phyloP scores from a whole-genome alignment of 2,888 invertebrate genomes.

The Magallana nippona region DNA sequence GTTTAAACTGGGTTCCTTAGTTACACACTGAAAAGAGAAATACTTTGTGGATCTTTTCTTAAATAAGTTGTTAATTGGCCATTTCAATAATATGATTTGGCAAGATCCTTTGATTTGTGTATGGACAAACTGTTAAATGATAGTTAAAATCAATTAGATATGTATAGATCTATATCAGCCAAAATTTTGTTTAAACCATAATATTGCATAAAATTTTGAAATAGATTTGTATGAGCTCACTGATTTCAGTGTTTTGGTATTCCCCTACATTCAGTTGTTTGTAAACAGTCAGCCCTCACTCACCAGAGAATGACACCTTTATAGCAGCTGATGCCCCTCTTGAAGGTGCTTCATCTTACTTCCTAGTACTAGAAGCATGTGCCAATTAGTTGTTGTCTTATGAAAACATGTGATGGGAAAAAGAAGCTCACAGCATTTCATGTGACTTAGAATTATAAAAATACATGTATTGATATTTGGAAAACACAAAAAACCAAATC shows the following conservation, averaged over 20 bases:
- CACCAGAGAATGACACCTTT: not conserved
- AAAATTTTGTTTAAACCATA: not conserved
- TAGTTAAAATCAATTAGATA: not conserved
- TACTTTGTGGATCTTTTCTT: not conserved
- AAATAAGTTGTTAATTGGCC: not conserved
- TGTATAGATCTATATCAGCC: not conserved
- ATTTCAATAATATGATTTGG: not conserved
- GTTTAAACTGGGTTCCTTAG: not conserved
- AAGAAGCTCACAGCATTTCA: not conserved
- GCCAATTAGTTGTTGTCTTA: not conserved
- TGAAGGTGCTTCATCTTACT: not conserved
- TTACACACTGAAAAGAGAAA: not conserved
- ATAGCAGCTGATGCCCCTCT: not conserved
- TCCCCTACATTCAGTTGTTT: not conserved
- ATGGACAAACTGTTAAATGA: not conserved
- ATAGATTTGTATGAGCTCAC: slow-evolving; percentile 2
- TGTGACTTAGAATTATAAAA: too few relatives aligned
- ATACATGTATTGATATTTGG: too few relatives aligned
- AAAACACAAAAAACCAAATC: too few relatives aligned
- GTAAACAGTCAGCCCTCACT: slow-evolving; percentile 4
- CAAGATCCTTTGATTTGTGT: not conserved
- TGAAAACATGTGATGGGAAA: not conserved
- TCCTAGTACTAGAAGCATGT: not conserved
- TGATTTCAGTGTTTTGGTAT: not conserved
- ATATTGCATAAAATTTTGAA: slow-evolving; percentile 23